Conservation (phyloP, 2,888 invertebrate species). For the Amblyteles armatorius region DNA sequence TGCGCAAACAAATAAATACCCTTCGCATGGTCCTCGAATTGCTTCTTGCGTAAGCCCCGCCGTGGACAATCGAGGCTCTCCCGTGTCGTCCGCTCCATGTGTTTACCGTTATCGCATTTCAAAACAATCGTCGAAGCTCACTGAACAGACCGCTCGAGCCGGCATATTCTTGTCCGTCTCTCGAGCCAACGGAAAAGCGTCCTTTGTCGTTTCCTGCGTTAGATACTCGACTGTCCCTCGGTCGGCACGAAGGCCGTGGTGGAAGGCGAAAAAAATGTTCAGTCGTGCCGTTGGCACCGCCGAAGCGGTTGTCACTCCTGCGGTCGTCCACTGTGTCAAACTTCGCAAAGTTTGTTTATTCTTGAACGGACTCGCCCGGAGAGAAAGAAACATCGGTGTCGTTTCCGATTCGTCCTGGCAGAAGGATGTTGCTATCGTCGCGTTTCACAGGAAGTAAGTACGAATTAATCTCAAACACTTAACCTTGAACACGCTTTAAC, state of each 20-base stretch:
- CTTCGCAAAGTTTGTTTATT: not conserved
- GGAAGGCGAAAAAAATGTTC: not conserved
- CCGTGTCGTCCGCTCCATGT: not conserved
- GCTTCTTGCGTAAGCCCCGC: not conserved
- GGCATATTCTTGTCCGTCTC: not conserved
- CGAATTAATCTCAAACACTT: not conserved
- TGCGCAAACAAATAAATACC: slow-evolving; percentile 1
- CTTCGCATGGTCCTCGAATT: not conserved
- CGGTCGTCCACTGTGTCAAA: not conserved
- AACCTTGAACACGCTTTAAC: not conserved
- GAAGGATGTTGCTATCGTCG: not conserved
- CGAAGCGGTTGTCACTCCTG: not conserved
- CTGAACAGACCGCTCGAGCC: not conserved
- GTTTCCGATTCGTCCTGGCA: not conserved
- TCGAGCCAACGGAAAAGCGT: not conserved
- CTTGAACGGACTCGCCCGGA: not conserved
- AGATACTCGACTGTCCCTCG: not conserved
- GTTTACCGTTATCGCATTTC: not conserved
- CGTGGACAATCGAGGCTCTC: not conserved
- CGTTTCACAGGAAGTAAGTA: not conserved
- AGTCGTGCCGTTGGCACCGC: not conserved
- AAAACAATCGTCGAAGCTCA: not conserved
- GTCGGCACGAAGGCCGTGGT: not conserved
- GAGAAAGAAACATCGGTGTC: not conserved
- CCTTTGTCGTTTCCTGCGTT: not conserved